Evolutionary conservation across 2,888 invertebrate genomes (phyloP), one percentile per base, ranked within the genome.

Genomic region (Trissolcus japonicus): DNA sequence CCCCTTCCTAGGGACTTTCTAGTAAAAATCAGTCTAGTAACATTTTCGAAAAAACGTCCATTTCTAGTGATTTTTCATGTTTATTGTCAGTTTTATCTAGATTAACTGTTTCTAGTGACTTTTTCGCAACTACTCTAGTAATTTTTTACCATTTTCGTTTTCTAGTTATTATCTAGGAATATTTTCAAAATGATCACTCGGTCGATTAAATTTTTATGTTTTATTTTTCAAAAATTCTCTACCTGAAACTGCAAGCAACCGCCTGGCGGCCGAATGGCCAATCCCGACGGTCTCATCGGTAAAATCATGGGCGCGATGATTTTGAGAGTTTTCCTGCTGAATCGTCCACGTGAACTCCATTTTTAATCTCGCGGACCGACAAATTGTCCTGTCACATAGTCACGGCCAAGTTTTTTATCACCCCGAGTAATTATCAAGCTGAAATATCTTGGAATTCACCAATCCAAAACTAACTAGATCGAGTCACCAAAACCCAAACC

Each of bases 331-430:
- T 51, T 78, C 79, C 73, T 78, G 78, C 61, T 73, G 79, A 46
- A 80, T 69, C 16, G 76, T 62, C 79, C 79, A 80, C 13, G 78
- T 69, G 63, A 80, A 80, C 73, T 80, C 78, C 79, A 76, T 76
- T 40, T 56, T 71, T 14, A 17, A 35, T 35, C 35, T 11, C 35
- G 35, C 11, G 35, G 11, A 35, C 11, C 35, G 35, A 35, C 7
- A 35, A 35, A 11, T 59, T 19, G 57, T 62, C 62, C 53, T 55
- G 46, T 68, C 63, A 75, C 68, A 65, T 75, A 75, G 63, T 75
- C 68, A 59, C 67, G 43, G 40, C 2, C 14, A 55, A 17, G n/a
- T n/a, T 46, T 1, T 46, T 46, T 16, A 4, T 16, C 46, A 14
- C 13, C 43, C 11, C 4, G 9, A n/a, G 2, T 2, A 43, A 11